These are phyloP conservation scores for Bibio marci DNA, from an alignment of 2,888 invertebrate species.

Conservation along the genomic window DNA sequence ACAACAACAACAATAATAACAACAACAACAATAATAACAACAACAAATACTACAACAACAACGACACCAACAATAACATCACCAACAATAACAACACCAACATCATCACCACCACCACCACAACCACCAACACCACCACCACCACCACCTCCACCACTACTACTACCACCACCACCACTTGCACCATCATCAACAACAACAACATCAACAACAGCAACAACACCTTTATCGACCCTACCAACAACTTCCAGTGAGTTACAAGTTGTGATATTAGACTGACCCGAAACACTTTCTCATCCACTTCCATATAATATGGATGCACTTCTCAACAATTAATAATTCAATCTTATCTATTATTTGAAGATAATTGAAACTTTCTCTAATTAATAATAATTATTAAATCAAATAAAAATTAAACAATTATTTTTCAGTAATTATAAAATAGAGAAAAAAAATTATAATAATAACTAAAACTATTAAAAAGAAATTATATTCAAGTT, in stretches of 20 bases:
- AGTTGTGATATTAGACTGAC: slow-evolving; percentile 61
- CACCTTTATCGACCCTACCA: slow-evolving; percentile 8
- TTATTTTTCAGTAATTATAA: too few species aligned
- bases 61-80: too few species aligned
- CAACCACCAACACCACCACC: slow-evolving; percentile 7
- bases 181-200: not conserved
- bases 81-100: slow-evolving; percentile 14
- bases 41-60: too few species aligned
- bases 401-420: too few species aligned
- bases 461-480: too few species aligned
- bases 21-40: slow-evolving; percentile 10
- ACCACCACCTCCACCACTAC: not conserved
- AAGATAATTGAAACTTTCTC: too few species aligned
- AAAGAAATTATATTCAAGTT: too few species aligned
- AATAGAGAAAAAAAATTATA: too few species aligned
- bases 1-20: slow-evolving; percentile 11
- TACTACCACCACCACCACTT: too few species aligned
- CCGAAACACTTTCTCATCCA: slow-evolving; percentile 22
- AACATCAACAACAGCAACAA: not conserved
- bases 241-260: slow-evolving; percentile 37
- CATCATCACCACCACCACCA: slow-evolving; percentile 19
- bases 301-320: slow-evolving; percentile 49
- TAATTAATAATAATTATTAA: too few species aligned
- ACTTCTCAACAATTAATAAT: too few species aligned
- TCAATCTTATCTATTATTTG: too few species aligned